These are phyloP conservation scores for Apaloderma vittatum DNA, from an alignment of 2,113 vertebrate species.

Conservation along the genomic window DNA sequence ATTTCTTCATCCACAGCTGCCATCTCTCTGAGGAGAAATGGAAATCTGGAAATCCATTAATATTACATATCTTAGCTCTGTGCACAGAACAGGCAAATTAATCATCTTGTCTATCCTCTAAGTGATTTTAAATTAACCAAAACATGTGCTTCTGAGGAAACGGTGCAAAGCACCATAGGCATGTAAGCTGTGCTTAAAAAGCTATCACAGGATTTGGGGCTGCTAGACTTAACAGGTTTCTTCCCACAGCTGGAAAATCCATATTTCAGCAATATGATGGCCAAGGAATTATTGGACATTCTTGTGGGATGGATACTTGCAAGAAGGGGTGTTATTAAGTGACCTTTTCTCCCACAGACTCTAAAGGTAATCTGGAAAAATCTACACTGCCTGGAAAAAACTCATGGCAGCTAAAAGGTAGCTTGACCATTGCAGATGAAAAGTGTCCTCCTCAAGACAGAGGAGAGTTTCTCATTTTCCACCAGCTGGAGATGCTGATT, in stretches of 20 bases:
- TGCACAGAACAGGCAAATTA: not conserved
- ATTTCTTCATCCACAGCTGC: not conserved
- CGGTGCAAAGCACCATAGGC: not conserved
- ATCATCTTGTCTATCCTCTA: not conserved
- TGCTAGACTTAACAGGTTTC: not conserved
- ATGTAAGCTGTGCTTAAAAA: not conserved
- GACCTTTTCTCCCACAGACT: not conserved
- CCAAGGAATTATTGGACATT: not conserved
- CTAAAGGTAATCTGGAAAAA: conserved; percentile 23
- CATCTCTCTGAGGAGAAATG: not conserved
- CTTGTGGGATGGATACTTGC: not conserved
- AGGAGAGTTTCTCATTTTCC: not conserved
- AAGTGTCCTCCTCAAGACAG: not conserved
- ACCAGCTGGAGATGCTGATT: not conserved
- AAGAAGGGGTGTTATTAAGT: not conserved
- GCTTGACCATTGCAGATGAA: not conserved
- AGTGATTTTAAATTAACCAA: conserved; percentile 24
- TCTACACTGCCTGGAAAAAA: not conserved
- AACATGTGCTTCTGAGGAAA: not conserved
- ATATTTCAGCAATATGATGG: not conserved
- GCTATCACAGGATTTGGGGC: not conserved
- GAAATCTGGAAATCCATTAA: not conserved
- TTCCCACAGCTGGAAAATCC: not conserved
- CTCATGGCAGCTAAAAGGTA: not conserved
- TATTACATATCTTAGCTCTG: not conserved